A percentile compares a stretch with the other conserved stretches of the same genome.
Evolutionary conservation across 1,140 invertebrate species (phyloP).

Genomic region (Drosophila ananassae): DNA sequence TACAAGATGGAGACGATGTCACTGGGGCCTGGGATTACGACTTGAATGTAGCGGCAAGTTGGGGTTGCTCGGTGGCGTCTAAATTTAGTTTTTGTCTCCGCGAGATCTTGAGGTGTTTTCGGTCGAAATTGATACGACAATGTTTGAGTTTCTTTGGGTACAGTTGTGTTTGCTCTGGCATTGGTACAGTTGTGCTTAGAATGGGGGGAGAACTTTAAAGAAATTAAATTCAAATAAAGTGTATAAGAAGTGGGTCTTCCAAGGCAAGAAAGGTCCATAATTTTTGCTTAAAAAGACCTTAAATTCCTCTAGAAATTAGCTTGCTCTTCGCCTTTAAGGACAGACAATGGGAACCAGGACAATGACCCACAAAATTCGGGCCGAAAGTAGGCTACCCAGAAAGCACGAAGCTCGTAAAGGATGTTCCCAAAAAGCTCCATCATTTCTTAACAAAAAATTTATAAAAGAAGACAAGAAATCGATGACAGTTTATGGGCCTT

Average conservation of each 20-base stretch:
- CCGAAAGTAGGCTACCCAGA: conserved; percentile 52
- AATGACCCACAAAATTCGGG: conserved; percentile 59
- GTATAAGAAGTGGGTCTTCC: neutral
- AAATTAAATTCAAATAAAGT: neutral
- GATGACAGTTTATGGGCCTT: conserved; percentile 71
- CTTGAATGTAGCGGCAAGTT: conserved; percentile 9
- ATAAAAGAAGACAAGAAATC: conserved; percentile 26
- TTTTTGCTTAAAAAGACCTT: neutral
- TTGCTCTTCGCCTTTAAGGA: conserved; percentile 5
- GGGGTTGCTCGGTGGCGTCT: conserved; percentile 43
- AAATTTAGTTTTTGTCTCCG: conserved; percentile 40
- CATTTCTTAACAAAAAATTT: conserved; percentile 16
- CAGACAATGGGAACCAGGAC: conserved; percentile 31
- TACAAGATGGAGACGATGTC: conserved; percentile 43
- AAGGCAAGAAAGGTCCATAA: no score
- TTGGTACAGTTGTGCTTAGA: conserved; percentile 36
- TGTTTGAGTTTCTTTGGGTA: conserved; percentile 12
- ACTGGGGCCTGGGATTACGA: conserved; percentile 50
- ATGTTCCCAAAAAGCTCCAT: neutral
- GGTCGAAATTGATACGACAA: conserved; percentile 43
- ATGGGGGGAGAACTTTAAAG: neutral
- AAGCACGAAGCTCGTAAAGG: neutral
- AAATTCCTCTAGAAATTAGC: neutral
- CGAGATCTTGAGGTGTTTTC: conserved; percentile 46
- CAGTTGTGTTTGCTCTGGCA: conserved; percentile 11